These are phyloP conservation scores for Caloenas nicobarica DNA, from an alignment of 2,113 vertebrate genomes.

Conservation along the genomic window DNA sequence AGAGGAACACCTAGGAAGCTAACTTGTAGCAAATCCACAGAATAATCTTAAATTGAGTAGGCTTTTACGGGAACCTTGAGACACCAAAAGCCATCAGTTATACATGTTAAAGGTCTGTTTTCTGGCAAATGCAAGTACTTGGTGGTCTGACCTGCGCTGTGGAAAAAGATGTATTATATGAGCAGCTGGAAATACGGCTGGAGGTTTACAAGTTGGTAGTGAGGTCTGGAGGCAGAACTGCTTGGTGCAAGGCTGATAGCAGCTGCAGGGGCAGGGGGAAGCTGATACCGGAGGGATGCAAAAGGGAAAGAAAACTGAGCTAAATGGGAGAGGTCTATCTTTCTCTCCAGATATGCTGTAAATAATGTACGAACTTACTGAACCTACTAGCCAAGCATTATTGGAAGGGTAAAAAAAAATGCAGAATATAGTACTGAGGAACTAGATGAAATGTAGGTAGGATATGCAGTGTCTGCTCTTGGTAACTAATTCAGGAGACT, in stretches of 20 bases:
- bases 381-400: background rate
- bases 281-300: background rate
- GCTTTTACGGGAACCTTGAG: background rate
- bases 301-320: background rate
- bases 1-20: background rate
- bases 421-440: background rate
- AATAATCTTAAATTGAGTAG: background rate
- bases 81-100: background rate
- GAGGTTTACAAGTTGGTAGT: background rate
- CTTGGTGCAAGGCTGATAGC: constrained; percentile 7
- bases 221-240: background rate
- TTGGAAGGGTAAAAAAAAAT: background rate
- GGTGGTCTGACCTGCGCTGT: background rate
- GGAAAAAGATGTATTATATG: background rate
- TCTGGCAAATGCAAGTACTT: background rate
- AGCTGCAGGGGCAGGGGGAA: background rate
- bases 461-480: background rate
- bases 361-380: background rate
- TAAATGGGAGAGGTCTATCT: constrained; percentile 27
- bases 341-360: background rate
- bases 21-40: background rate
- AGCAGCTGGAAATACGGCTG: background rate
- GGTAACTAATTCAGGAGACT: background rate
- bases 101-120: background rate
- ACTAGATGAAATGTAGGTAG: background rate